Base-by-base conservation (phyloP, 2,797 vertebrate genomes). In the Triplophysa bombifrons region DNA sequence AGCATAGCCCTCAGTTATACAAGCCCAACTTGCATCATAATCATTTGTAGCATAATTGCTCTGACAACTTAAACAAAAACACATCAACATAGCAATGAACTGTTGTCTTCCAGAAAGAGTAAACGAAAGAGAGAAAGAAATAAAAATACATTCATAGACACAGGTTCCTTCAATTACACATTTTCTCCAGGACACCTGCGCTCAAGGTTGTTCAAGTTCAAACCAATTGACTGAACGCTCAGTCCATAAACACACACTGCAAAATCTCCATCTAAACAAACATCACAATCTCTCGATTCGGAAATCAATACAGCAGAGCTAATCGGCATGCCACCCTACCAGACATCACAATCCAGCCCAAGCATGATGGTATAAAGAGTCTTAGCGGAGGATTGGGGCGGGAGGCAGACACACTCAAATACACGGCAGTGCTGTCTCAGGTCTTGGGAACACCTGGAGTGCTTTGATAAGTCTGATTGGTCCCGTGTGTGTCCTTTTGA, bases 391-490 rank as follows among this genome's bases (percentile, higher is more conserved):
- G 19, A 69, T 69, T 69, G 44, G 75, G n/a, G 1, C 38, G 38
- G 55, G 27, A 50, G 6, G 22, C 53, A 48, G 34, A 82, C 76
- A 44, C 13, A 11, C 44, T 44, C 55, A 51, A 8, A 41, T 41
- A 41, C 46, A 73, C 19, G n/a, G 51, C 1, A 6, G 55, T 38
- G 19, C 27, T 17, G 50, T 38, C 13, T 76, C 19, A 30, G 53
- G 65, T 60, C 53, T 60, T 34, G 46, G 76, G 68, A 51, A 53
- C 2, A 50, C 58, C 60, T 77, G 53, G 77, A 65, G 66, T 30
- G 74, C 61, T 44, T 72, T 76, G 78, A 85, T 85, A 76, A 80
- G 74, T 74, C 69, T 78, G 70, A 78, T 67, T 83, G 78, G 70
- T 75, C 66, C 71, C 71, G 74, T 58, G 53, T 83, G 74, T 78